Percentiles rank a stretch among this genome's conserved stretches.
Evolutionary conservation across 2,797 vertebrate species (phyloP).

Genomic region (Notoglanidium macrostoma): DNA sequence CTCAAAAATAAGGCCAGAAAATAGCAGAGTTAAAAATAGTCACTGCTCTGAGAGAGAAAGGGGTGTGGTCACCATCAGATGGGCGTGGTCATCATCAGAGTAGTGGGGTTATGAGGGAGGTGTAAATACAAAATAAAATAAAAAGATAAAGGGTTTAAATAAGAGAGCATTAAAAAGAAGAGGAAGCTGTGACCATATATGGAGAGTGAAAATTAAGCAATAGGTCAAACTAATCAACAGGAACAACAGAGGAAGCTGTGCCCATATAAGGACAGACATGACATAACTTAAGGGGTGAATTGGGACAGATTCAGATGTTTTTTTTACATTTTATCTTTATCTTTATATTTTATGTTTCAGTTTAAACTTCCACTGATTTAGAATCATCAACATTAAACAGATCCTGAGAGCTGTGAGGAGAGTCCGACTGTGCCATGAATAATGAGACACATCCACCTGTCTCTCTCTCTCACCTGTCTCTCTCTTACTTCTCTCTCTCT

Average conservation of each 20-base stretch:
- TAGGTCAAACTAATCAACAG: not conserved
- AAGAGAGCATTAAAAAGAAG: not conserved
- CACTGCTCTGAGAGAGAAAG: not conserved
- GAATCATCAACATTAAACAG: not conserved
- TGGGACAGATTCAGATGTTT: not conserved
- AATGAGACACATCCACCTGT: not conserved
- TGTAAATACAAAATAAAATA: not conserved
- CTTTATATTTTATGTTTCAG: not conserved
- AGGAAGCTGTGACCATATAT: not conserved
- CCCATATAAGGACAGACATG: not conserved
- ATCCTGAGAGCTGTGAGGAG: not conserved
- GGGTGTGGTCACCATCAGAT: not conserved
- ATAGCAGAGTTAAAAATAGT: not conserved
- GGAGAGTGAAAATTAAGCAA: not conserved
- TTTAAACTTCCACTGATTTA: not conserved
- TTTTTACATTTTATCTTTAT: not conserved
- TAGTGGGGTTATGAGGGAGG: not conserved
- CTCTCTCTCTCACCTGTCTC: not conserved
- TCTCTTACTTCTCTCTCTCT: not conserved
- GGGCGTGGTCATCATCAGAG: not conserved
- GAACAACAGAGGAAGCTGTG: not conserved
- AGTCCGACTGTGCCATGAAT: not conserved
- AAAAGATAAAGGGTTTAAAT: not conserved
- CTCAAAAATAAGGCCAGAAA: not conserved
- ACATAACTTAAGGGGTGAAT: not conserved